phyloP scores from a whole-genome alignment of 2,113 vertebrate genomes.

The Bolborhynchus lineola region DNA sequence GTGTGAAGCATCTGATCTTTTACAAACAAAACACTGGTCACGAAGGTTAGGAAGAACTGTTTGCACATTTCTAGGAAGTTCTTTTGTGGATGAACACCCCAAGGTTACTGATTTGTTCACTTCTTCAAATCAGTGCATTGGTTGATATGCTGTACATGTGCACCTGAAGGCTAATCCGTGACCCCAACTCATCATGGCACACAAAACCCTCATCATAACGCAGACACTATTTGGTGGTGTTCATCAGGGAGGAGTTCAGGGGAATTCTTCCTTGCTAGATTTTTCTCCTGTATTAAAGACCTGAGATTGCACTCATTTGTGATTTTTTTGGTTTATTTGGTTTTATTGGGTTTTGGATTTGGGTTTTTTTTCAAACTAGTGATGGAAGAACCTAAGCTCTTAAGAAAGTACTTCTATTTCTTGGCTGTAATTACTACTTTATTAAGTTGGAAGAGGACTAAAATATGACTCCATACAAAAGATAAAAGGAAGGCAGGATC shows the following conservation, averaged over 20 bases:
- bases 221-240: not conserved
- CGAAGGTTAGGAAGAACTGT: conserved; percentile 43
- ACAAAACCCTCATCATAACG: not conserved
- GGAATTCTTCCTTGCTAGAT: not conserved
- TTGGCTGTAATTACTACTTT: not conserved
- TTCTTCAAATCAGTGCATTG: not conserved
- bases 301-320: not conserved
- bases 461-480: not conserved
- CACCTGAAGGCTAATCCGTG: not conserved
- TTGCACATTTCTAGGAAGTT: conserved; percentile 57
- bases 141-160: not conserved
- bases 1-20: conserved; percentile 71
- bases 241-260: not conserved
- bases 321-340: not conserved
- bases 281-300: not conserved
- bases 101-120: conserved; percentile 49
- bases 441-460: not conserved
- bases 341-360: not conserved
- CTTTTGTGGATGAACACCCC: conserved; percentile 55
- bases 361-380: not conserved
- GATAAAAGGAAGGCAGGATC: not conserved
- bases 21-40: conserved; percentile 65
- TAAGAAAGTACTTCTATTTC: not conserved
- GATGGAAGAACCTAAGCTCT: not conserved
- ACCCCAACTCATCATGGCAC: not conserved